These are phyloP conservation scores for Porites lutea DNA, from an alignment of 64 coral and sea anemone species.

Conservation along the genomic window DNA sequence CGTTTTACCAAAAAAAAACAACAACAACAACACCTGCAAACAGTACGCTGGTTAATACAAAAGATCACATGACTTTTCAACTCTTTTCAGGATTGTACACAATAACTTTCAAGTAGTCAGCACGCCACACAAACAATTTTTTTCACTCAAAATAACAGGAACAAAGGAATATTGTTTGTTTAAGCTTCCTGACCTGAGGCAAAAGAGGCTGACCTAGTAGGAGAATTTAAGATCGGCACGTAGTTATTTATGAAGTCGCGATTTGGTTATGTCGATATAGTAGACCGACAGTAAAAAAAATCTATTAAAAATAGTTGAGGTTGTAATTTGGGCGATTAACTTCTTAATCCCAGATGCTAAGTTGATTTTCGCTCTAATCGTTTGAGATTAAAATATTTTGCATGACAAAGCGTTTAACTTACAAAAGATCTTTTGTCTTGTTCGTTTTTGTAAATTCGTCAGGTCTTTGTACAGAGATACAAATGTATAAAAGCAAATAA, in stretches of 20 bases:
- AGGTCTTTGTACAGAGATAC: background rate
- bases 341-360: background rate
- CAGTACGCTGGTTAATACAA: too few relatives aligned
- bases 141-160: background rate
- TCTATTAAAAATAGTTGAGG: background rate
- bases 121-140: background rate
- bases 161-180: constrained; percentile 28
- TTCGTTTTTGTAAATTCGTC: background rate
- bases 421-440: constrained; percentile 4
- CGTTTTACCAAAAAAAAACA: too few relatives aligned
- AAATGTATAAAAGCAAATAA: background rate
- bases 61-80: too few relatives aligned
- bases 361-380: background rate
- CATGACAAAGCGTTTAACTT: constrained; percentile 32
- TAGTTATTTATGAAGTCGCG: too few relatives aligned
- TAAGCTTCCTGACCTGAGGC: background rate
- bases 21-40: too few relatives aligned
- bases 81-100: background rate
- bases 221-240: background rate
- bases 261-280: too few relatives aligned
- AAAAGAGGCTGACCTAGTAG: background rate
- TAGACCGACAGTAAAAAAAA: background rate
- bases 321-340: constrained; percentile 11
- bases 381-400: constrained; percentile 37
- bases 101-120: background rate